Evolutionary conservation across 2,888 invertebrate species (phyloP).

Genomic region (Aphidoletes aphidimyza): DNA sequence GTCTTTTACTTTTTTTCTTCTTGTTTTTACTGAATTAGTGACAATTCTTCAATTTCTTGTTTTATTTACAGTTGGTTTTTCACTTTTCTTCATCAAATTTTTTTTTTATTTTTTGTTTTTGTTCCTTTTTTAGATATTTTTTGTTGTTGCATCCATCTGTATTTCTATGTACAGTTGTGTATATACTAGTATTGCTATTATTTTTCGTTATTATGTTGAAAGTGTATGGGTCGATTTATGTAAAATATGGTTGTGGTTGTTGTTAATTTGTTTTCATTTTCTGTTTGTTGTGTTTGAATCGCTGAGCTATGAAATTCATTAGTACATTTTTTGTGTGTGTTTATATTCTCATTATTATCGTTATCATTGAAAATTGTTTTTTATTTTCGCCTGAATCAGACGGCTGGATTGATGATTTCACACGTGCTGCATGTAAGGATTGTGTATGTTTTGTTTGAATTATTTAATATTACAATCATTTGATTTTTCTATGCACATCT

Average conservation of each 20-base stretch:
- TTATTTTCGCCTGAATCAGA: too few relatives aligned
- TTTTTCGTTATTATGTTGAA: constrained; percentile 25
- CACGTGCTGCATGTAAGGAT: too few relatives aligned
- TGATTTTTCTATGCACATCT: background rate
- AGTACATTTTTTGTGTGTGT: too few relatives aligned
- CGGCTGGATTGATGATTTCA: too few relatives aligned
- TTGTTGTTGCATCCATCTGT: background rate
- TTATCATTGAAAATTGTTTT: background rate
- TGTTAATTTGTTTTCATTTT: too few relatives aligned
- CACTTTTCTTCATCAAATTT: background rate
- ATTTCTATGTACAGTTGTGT: background rate
- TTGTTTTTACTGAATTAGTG: constrained; percentile 9
- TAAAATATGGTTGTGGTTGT: constrained; percentile 27
- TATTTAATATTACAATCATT: too few relatives aligned
- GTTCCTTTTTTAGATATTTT: background rate
- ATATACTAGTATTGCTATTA: constrained; percentile 12
- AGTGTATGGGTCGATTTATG: background rate
- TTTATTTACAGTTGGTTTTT: background rate
- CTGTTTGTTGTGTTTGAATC: too few relatives aligned
- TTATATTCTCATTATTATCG: background rate
- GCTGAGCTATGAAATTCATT: constrained; percentile 7
- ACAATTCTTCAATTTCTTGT: too few relatives aligned
- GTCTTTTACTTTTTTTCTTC: too few relatives aligned
- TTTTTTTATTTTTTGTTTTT: background rate
- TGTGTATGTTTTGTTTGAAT: too few relatives aligned